A percentile compares a stretch with the other conserved stretches of the same genome.
phyloP scores from a whole-genome alignment of 2,797 vertebrate genomes.

The Acipenser transmontanus region DNA sequence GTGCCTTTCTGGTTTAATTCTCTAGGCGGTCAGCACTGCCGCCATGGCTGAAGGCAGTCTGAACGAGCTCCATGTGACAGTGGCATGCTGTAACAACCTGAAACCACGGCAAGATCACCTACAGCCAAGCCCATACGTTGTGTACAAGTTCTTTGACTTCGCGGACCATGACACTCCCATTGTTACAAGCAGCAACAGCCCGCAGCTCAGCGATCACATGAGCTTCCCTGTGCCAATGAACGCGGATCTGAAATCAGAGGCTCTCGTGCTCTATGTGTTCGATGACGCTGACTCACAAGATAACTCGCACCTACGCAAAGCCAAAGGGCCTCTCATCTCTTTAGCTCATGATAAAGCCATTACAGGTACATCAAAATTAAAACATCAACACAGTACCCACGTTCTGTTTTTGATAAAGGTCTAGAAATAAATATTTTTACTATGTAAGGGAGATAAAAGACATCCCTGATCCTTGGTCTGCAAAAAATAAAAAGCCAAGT shows the following conservation, averaged over 20 bases:
- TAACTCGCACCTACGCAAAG: slow-evolving; percentile 72
- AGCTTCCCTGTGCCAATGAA: slow-evolving; percentile 67
- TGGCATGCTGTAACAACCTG: slow-evolving; percentile 65
- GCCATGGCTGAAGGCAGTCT: slow-evolving; percentile 36
- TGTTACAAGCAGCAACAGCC: slow-evolving; percentile 53
- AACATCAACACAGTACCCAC: background rate
- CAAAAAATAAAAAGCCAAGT: slow-evolving; percentile 29
- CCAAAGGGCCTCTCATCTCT: slow-evolving; percentile 64
- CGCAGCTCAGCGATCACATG: slow-evolving; percentile 66
- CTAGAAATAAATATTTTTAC: no score
- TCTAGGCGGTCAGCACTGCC: no score
- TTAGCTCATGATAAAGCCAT: slow-evolving; percentile 64
- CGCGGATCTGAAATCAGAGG: slow-evolving; percentile 57
- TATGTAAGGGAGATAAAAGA: slow-evolving; percentile 16
- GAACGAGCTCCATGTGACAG: slow-evolving; percentile 70
- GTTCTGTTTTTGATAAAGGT: no score
- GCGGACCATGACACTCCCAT: slow-evolving; percentile 72
- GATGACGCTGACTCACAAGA: slow-evolving; percentile 66
- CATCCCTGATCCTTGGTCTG: background rate
- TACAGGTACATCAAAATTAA: slow-evolving; percentile 50
- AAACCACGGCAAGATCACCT: slow-evolving; percentile 31
- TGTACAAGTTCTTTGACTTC: slow-evolving; percentile 82
- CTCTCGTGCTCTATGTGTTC: slow-evolving; percentile 73
- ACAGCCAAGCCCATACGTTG: slow-evolving; percentile 72
- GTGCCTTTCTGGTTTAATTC: no score